Conservation (phyloP, 2,888 invertebrate species). For the Rotaria macrura region DNA sequence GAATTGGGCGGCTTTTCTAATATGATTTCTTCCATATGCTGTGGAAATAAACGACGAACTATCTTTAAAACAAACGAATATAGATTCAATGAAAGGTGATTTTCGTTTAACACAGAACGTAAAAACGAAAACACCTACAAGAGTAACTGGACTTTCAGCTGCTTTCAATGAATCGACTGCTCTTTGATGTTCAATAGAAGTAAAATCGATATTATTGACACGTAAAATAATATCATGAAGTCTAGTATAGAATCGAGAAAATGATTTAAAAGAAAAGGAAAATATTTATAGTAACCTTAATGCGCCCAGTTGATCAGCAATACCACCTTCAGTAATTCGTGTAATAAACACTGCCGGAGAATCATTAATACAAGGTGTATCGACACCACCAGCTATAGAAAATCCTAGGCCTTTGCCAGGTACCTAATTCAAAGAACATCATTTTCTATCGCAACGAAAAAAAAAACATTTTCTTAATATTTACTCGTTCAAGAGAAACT, state of each 20-base stretch:
- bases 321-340: constrained; percentile 84
- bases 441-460: not conserved
- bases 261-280: not conserved
- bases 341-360: constrained; percentile 87
- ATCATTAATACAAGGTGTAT: constrained; percentile 70
- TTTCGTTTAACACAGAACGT: too few relatives aligned
- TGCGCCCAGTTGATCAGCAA: too few relatives aligned
- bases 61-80: constrained; percentile 54
- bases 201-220: constrained; percentile 81
- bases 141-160: constrained; percentile 82
- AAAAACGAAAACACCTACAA: constrained; percentile 60
- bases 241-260: constrained; percentile 43
- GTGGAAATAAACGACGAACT: constrained; percentile 54
- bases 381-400: constrained; percentile 93
- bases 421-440: not conserved
- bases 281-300: too few relatives aligned
- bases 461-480: not conserved
- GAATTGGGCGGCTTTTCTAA: constrained; percentile 68
- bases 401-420: constrained; percentile 81
- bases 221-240: constrained; percentile 89
- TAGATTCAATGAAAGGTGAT: not conserved
- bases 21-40: constrained; percentile 65
- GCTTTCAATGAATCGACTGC: constrained; percentile 93
- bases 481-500: not conserved
- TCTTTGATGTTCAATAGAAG: constrained; percentile 80